Evolutionary conservation across 2,113 vertebrate genomes (phyloP), one percentile per base, ranked within the genome.

Genomic region (Suncus etruscus): DNA sequence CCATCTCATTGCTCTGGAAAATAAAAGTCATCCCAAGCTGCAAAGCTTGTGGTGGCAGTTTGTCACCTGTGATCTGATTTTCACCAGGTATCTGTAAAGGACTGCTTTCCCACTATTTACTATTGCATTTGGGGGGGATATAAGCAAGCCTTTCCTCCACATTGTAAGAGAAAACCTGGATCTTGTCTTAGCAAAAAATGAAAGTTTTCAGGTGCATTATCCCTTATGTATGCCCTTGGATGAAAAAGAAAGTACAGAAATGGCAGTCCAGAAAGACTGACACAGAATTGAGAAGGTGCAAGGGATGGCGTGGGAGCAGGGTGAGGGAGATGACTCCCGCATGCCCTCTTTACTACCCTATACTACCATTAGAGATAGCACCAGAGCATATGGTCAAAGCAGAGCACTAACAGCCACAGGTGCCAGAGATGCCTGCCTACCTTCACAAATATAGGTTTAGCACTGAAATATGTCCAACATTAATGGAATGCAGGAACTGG

Each of bases 361-460:
- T 65, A 66, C 78, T 25, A 69, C 88, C 54, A 68, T 18, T 51
- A 75, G 88, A 92, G 87, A 84, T 74, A 54, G 69, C 14, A 69
- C 29, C 31, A 3, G 80, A 83, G 50, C 94, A 95, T 86, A 90
- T 85, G 92, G 94, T 32, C 70, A 20, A 50, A 91, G 84, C 76
- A 10, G 32, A 93, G 93, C 80, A 91, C 81, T 94, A 85, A 95
- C 94, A 94, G 80, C 93, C 50, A 54, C 95, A 95, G 87, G 83
- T 86, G 87, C 83, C 80, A 78, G 83, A 89, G 32, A 94, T 51
- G 58, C 78, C 84, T 94, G 63, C 89, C 9, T 89, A 77, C 61
- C 94, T 89, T 95, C 75, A 93, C 93, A 96, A 94, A 96, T 95
- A 95, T 95, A 95, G 95, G 92, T 90, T 91, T 91, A 93, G 88